Evolutionary conservation across 2,888 invertebrate species (phyloP), one percentile per base, ranked within the genome.

Genomic region (Pimpla rufipes): DNA sequence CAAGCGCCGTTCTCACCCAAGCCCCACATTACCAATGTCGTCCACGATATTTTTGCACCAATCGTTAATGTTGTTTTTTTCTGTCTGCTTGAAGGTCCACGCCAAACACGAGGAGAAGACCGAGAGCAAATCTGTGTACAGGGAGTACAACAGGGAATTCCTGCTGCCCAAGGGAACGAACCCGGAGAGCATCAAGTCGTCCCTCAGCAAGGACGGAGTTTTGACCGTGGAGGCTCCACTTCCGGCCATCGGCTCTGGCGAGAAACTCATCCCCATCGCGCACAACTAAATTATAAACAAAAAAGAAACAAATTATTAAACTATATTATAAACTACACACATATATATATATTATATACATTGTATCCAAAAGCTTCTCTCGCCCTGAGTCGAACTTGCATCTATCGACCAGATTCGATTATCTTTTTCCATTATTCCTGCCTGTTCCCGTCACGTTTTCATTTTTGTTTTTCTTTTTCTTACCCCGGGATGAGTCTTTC

Each of bases 81-180:
- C 3, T 40, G 7, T 13, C 23, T 47, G 11, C n/a, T 16, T 29
- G 8, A 37, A 98, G 98, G 98, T 99, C 70, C 98, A 99, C 93
- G 99, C 99, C 85, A 98, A 98, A 94, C 99, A 99, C 94, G 99
- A 99, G 94, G 99, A 99, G 94, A 99, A 99, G 94, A 96, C 98
- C 71, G 98, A 98, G 94, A 98, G 97, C 92, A 98, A 98, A 94
- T 98, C 98, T 57, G 98, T 99, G 85, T 99, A 98, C 95, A 96
- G 99, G 94, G 99, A 99, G 94, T 99, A 99, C 96, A 99, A 99
- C 94, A 96, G 98, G 88, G 99, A 99, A 94, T 99, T 99, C 95
- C 95, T 99, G 93, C 94, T 99, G 93, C 99, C 99, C 6, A 98
- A 98, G 94, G 99, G 99, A 90, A 98, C 99, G 81, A 98, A 99